Base-by-base conservation (phyloP, 2,113 vertebrate genomes). In the Heterochromis multidens region DNA sequence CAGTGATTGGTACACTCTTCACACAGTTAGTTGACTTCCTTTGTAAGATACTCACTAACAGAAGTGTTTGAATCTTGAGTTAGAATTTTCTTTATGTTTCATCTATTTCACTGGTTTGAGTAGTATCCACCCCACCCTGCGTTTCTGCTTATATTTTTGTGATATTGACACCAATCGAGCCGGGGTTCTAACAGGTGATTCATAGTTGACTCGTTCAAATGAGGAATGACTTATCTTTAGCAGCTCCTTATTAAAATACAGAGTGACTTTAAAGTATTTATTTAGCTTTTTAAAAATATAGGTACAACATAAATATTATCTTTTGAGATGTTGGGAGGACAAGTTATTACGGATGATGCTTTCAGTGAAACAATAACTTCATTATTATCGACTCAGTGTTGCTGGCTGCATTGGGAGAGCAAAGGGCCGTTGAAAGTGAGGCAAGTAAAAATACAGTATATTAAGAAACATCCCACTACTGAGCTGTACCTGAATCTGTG, bases 391-490 rank as follows among this genome's bases (percentile, higher is more conserved):
- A 54, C 19, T 74, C 19, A 0, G 27, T 54, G 46, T 14, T 35
- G 59, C 7, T 61, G 52, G 70, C 65, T 56, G 25, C 83, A 78
- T 7, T 56, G 19, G 4, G 70, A 23, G 59, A 56, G 49, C 54
- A 46, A 65, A 59, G 52, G 58, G 25, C 54, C 40, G 40, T 35
- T 65, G 61, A 77, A 58, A 60, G 25, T 10, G 52, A 46, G 54
- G 52, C 56, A 23, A 5, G 29, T 29, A 54, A 86, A 31, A 67
- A 35, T 49, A 65, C 59, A 84, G 35, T 79, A 46, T 79, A 89
- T 85, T 85, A 81, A 59, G 79, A 81, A 76, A 63, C 52, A 87
- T 91, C 49, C 62, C 19, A 59, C 23, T 83, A 87, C 83, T 74
- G 87, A 86, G 80, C 72, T 82, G 74, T n/a, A 80, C 70, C 27